Conservation (phyloP, 2,888 invertebrate species). For the Callyntrura sp. region DNA sequence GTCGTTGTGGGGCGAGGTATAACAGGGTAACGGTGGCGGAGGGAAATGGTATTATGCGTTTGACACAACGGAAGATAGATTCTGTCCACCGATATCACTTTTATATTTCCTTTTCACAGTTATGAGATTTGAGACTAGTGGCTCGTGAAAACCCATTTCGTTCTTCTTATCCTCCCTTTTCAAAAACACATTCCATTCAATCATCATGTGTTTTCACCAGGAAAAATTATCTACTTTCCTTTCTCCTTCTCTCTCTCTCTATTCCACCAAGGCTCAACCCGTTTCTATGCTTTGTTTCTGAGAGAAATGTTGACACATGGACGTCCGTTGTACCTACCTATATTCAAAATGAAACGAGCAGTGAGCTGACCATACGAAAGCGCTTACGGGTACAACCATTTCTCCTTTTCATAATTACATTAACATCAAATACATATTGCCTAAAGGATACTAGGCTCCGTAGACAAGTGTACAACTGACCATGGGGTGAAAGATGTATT, state of each 20-base stretch:
- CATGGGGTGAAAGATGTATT: too few relatives aligned
- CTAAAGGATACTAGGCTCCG: slow-evolving; percentile 2
- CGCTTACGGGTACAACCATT: too few relatives aligned
- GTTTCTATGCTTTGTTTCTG: not conserved
- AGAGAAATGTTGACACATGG: too few relatives aligned
- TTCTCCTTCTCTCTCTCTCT: too few relatives aligned
- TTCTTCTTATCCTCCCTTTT: slow-evolving; percentile 59
- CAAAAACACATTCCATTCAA: slow-evolving; percentile 73
- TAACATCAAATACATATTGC: slow-evolving; percentile 24
- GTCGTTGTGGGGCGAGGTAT: not conserved
- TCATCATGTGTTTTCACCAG: slow-evolving; percentile 68
- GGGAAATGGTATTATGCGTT: slow-evolving; percentile 68
- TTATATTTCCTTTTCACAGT: slow-evolving; percentile 81
- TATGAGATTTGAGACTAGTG: slow-evolving; percentile 84
- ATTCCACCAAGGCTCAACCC: too few relatives aligned
- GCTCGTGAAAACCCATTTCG: slow-evolving; percentile 82
- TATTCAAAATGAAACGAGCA: not conserved
- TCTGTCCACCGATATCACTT: slow-evolving; percentile 76
- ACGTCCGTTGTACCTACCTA: not conserved
- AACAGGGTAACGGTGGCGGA: not conserved
- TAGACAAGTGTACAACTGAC: not conserved
- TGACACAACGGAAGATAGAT: slow-evolving; percentile 77
- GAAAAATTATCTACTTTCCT: slow-evolving; percentile 42
- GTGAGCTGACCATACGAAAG: not conserved
- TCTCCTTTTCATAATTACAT: too few relatives aligned